Evolutionary conservation across 2,113 vertebrate species (phyloP).

Genomic region (Scolopax mira): DNA sequence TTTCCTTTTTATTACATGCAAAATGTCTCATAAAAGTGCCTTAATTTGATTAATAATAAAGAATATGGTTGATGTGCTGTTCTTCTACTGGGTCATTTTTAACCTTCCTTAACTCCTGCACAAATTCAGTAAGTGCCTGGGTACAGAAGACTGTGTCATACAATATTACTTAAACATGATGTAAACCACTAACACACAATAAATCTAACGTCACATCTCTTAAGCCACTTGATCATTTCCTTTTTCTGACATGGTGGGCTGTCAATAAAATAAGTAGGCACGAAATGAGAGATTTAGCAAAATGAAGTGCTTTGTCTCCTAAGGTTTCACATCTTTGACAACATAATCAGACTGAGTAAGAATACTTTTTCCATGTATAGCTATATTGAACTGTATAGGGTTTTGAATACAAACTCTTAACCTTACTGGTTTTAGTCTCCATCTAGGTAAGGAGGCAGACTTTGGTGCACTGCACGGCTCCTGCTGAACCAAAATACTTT

Average conservation of each 20-base stretch:
- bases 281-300: background rate
- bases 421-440: background rate
- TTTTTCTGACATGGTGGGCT: background rate
- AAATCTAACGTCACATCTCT: background rate
- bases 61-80: background rate
- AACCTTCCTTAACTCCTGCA: background rate
- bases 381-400: background rate
- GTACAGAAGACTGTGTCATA: background rate
- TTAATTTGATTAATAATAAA: background rate
- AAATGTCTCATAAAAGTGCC: background rate
- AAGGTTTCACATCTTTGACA: background rate
- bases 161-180: background rate
- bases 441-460: background rate
- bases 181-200: slow-evolving; percentile 18
- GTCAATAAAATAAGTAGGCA: background rate
- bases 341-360: background rate
- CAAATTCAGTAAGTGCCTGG: background rate
- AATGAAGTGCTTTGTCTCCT: slow-evolving; percentile 8
- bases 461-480: background rate
- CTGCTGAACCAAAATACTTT: background rate
- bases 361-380: background rate
- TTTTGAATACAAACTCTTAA: background rate
- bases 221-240: background rate
- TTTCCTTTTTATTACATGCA: background rate
- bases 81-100: background rate